phyloP scores from a whole-genome alignment of 1,140 invertebrate genomes.

The Lamellibrachia luymesi region DNA sequence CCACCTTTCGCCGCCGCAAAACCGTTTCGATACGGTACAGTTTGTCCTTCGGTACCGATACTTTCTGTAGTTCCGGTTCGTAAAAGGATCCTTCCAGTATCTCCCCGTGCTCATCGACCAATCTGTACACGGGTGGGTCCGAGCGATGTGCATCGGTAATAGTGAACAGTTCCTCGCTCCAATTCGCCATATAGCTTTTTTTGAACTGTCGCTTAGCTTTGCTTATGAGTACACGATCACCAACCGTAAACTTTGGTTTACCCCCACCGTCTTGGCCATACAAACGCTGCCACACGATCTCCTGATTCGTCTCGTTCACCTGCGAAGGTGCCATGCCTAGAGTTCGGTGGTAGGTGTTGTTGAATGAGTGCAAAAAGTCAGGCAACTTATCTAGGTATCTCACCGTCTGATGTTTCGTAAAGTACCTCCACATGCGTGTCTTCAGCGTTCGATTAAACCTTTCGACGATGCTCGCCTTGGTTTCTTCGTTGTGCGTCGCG shows the following conservation, averaged over 20 bases:
- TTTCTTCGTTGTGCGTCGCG: constrained; percentile 38
- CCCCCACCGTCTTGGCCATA: constrained; percentile 30
- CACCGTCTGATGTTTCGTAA: constrained; percentile 53
- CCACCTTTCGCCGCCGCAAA: background rate
- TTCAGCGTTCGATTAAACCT: constrained; percentile 58
- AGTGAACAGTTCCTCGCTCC: constrained; percentile 27
- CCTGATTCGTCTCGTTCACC: constrained; percentile 34
- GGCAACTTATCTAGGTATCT: constrained; percentile 52
- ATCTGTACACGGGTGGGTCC: constrained; percentile 18
- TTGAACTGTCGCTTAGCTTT: constrained; percentile 27
- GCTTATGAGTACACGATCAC: constrained; percentile 37
- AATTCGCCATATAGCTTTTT: constrained; percentile 30
- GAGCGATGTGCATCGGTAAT: constrained; percentile 4
- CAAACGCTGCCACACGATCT: constrained; percentile 6
- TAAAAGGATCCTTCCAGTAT: constrained; percentile 27
- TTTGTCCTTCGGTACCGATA: background rate
- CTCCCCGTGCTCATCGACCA: constrained; percentile 20
- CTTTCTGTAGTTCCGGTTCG: constrained; percentile 27
- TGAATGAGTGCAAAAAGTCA: constrained; percentile 53
- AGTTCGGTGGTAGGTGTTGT: constrained; percentile 54
- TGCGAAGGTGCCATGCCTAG: constrained; percentile 52
- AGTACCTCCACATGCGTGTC: constrained; percentile 55
- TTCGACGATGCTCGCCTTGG: constrained; percentile 58
- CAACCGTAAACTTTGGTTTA: constrained; percentile 40
- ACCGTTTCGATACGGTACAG: constrained; percentile 2